Conservation (phyloP, 2,113 vertebrate species). For the Phrynocephalus versicolor region DNA sequence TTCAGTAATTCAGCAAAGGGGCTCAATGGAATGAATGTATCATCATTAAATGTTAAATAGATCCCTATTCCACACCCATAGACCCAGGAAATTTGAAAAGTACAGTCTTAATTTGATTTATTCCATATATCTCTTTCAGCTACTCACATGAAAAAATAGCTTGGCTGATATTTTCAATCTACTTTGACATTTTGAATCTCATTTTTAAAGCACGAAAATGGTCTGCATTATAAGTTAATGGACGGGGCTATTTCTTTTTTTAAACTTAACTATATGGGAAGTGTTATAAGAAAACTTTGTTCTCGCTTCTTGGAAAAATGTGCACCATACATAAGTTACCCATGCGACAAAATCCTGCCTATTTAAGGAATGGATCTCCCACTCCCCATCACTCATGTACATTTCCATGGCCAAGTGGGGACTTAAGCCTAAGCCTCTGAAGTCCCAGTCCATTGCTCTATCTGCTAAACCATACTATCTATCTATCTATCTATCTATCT, state of each 20-base stretch:
- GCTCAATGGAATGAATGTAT: background rate
- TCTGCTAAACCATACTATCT: background rate
- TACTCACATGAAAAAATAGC: constrained; percentile 30
- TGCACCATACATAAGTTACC: background rate
- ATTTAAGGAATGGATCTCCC: background rate
- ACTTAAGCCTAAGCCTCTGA: too few species aligned
- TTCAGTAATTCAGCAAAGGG: background rate
- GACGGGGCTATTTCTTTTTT: constrained; percentile 13
- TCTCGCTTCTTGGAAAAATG: background rate
- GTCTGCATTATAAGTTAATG: constrained; percentile 31
- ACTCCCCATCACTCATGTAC: background rate
- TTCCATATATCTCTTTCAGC: background rate
- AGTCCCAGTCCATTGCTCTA: too few species aligned
- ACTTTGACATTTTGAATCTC: constrained; percentile 17
- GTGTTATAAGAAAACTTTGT: background rate
- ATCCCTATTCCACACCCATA: background rate
- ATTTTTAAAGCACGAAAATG: constrained; percentile 21
- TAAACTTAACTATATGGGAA: background rate
- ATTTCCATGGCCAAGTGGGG: background rate
- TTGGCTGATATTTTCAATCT: constrained; percentile 19
- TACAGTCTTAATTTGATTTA: constrained; percentile 1
- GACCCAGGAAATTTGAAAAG: background rate
- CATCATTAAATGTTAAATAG: background rate
- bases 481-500: too few species aligned
- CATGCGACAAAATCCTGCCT: background rate